A percentile compares a stretch with the other conserved stretches of the same genome.
These are phyloP conservation scores for Chelonoidis abingdonii DNA, from an alignment of 2,113 vertebrate genomes.

Conservation along the genomic window DNA sequence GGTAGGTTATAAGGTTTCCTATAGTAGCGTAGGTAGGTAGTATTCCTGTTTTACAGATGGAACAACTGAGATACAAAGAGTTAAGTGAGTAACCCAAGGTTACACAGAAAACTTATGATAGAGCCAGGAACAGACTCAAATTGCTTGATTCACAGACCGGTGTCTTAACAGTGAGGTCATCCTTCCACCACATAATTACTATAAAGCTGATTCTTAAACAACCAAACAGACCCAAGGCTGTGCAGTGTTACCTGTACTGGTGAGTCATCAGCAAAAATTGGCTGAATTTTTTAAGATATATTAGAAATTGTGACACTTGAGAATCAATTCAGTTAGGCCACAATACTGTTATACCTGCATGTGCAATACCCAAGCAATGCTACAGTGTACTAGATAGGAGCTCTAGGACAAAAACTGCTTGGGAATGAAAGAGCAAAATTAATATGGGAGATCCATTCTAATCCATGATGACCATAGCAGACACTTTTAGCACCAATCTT, in stretches of 20 bases:
- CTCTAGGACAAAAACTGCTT: neutral
- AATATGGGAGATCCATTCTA: neutral
- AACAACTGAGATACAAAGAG: neutral
- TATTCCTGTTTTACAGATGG: neutral
- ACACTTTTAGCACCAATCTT: neutral
- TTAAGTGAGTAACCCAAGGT: neutral
- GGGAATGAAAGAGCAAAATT: neutral
- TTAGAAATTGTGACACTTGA: neutral
- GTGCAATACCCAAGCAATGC: neutral
- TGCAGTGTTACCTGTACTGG: neutral
- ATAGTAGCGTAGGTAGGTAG: neutral
- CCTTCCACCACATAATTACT: neutral
- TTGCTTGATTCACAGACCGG: neutral
- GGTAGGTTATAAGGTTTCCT: neutral
- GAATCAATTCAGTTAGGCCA: neutral
- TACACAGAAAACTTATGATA: neutral
- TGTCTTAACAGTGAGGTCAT: neutral
- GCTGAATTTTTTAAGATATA: neutral
- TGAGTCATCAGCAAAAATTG: rapidly evolving
- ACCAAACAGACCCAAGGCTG: neutral
- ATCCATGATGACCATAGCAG: neutral
- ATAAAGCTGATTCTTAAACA: neutral
- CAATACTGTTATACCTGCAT: neutral
- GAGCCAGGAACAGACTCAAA: neutral
- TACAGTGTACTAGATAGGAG: neutral